Base-by-base conservation (phyloP, 2,113 vertebrate species). In the Gymnocephalus cernua region DNA sequence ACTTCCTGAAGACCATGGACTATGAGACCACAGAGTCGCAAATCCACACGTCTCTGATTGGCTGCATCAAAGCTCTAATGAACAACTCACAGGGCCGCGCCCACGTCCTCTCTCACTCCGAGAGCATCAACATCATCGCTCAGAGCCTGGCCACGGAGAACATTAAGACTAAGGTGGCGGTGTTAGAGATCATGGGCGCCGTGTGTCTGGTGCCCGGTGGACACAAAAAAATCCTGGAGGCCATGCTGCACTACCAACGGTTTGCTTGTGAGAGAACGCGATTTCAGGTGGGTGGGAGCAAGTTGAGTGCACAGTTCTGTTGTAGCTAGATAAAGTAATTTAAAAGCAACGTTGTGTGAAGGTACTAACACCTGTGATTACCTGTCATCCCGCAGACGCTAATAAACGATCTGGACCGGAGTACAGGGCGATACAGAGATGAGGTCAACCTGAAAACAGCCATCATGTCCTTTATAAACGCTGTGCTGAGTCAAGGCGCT, bases 381-480 rank as follows among this genome's bases (percentile, higher is more conserved):
- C 32, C 38, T 87, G 73, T 85, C 76, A 27, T 48, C 54, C 53
- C 48, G 32, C 92, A 99, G 98, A 98, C 96, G 0, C 95, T 99
- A 81, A 96, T 99, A 87, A 99, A 99, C 29, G 99, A 99, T 83
- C 90, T 99, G 95, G 98, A 99, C 91, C 96, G 97, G 89, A 99
- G 96, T 88, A 99, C 97, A 0, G 99, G 98, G 11, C 93, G 98
- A 58, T 99, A 99, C 93, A 95, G 97, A 29, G 99, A 99, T 41
- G 99, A 99, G 95, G 99, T 99, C 92, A 99, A 92, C 93, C 95
- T 99, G 84, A 99, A 99, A 94, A 99, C 98, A 1, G 98, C 99
- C 82, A 99, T 99, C 93, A 99, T 99, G 99, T 99, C 98, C 84
- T 99, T 99, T 92, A 99, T 99, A 87, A 99, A 99, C 0, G 99